Evolutionary conservation across 2,113 vertebrate species (phyloP), one percentile per base, ranked within the genome.

Genomic region (Lasiurus borealis): DNA sequence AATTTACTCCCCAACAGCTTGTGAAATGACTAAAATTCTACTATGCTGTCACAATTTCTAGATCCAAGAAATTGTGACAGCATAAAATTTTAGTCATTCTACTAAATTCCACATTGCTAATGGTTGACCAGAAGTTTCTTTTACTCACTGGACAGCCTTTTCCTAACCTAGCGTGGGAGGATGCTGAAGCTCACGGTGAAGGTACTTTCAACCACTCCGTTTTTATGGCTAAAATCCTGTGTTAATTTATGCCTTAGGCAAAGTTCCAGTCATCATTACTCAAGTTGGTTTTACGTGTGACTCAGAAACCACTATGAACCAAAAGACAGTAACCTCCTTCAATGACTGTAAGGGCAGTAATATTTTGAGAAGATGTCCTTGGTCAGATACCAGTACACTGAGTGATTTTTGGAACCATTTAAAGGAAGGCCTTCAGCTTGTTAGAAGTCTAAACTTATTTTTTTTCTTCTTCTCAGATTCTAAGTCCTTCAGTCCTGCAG

Each of bases 291-390:
- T 88, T 23, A 85, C 48, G 15, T 36, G 40, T 54, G 36, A 83
- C 13, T 90, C 64, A 52, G 10, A 44, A 88, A 72, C 77, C 9
- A 46, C 1, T 27, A 71, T 36, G 19, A 80, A 57, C 2, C 66
- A 71, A 93, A 83, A 78, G 21, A 90, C 0, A 31, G n/a, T 44
- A 40, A 64, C 19, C 29, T 69, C 54, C 62, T 76, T 82, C 44
- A 71, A 6, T 66, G 19, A 77, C 29, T 86, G 59, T 68, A 44
- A 88, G 3, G 62, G 83, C 34, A 83, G 40, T 13, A 66, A 57
- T 71, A 88, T 40, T 76, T 85, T 85, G n/a, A 54, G 59, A 83
- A 40, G 27, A 57, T 87, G 62, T 48, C 71, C 76, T 91, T 78
- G 77, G 64, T 40, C 14, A 93, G 36, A 92, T 18, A 40, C 40